A percentile compares a stretch with the other conserved stretches of the same genome.
Conservation (phyloP, 1,140 invertebrate genomes). For the Hormaphis cornu region DNA sequence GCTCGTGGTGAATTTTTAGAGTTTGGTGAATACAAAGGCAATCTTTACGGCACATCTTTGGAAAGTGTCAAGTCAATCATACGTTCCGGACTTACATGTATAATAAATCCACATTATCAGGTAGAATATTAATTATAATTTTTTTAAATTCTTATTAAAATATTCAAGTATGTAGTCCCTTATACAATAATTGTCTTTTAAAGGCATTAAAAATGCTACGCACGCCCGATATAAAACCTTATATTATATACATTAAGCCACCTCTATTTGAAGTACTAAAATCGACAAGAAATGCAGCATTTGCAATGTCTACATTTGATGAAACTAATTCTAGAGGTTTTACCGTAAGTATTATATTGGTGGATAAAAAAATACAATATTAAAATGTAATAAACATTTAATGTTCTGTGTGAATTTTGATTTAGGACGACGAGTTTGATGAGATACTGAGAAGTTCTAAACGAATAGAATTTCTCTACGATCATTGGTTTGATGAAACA, state of each 20-base stretch:
- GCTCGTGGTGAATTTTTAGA: conserved; percentile 85
- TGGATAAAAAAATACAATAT: not conserved
- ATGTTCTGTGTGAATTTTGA: not conserved
- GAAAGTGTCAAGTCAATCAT: conserved; percentile 83
- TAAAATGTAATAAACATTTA: too few species aligned
- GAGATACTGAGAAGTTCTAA: conserved; percentile 79
- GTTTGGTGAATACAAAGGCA: conserved; percentile 93
- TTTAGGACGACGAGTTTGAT: conserved; percentile 82
- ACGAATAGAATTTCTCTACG: conserved; percentile 87
- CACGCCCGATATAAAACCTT: conserved; percentile 84
- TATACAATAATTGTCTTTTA: not conserved
- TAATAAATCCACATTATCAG: conserved; percentile 89
- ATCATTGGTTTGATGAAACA: conserved; percentile 88
- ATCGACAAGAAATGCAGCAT: conserved; percentile 65
- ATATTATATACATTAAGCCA: conserved; percentile 88
- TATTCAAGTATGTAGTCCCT: not conserved
- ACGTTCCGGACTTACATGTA: conserved; percentile 76
- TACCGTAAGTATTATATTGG: conserved; percentile 55
- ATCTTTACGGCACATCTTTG: conserved; percentile 88
- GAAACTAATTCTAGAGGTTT: conserved; percentile 79
- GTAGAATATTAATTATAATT: conserved; percentile 40
- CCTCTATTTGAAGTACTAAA: conserved; percentile 76
- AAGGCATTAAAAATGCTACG: conserved; percentile 87
- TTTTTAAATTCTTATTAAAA: not conserved
- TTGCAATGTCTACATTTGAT: conserved; percentile 83